Base-by-base conservation (phyloP, 2,797 vertebrate species). In the Uromys caudimaculatus region DNA sequence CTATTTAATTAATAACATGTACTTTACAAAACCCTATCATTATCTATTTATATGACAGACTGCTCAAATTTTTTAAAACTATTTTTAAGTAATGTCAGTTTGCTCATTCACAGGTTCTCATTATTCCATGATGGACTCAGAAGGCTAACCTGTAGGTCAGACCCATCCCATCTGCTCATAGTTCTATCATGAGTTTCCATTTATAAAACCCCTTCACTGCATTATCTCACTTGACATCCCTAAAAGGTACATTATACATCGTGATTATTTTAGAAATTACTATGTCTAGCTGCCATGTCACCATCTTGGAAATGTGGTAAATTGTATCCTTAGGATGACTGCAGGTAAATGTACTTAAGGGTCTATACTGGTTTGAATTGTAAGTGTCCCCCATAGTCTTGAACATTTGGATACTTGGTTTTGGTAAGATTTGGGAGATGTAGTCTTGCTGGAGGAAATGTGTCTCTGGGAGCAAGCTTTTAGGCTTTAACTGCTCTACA, bases 1-100 rank as follows among this genome's bases (percentile, higher is more conserved):
- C 52, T 97, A 12, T 95, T 94, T 95, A 93, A 95, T 97, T 97
- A 93, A 96, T 97, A 97, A 85, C 89, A 78, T 92, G 91, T 85
- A 90, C 94, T 97, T 96, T 91, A 94, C 89, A 97, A 96, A 96
- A 93, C 75, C 75, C 95, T 47, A 77, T 94, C 85, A 97, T 97
- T 95, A 92, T 75, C 3, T 94, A 86, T 98, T 97, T 96, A 97
- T 94, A 76, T 77, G 47, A 89, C 83, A 79, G 79, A 52, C 58
- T 89, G 21, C 23, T 0, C 87, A 96, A 32, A 89, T 0, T 52
- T 5, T 52, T 69, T 35, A 5, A 41, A 64, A 87, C 67, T 92
- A 0, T 83, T 90, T 81, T 91, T 41, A 86, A 90, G 38, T 94
- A 75, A 41, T 79, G 2, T 91, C 56, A 69, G 27, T 95, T 89